These are phyloP conservation scores for Strigamia crassipes DNA, from an alignment of 2,888 invertebrate species.

Conservation along the genomic window DNA sequence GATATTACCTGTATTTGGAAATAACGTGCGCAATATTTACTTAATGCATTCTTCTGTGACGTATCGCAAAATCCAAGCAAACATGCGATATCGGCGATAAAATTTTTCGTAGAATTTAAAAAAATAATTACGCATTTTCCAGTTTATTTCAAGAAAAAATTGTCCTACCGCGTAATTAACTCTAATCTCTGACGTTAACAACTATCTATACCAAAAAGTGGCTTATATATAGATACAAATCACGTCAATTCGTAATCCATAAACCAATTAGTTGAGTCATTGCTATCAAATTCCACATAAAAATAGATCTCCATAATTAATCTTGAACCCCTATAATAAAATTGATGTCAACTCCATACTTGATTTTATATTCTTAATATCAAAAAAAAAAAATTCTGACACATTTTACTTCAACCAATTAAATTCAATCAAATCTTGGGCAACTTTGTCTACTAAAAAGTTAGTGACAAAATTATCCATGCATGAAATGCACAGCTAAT, in stretches of 20 bases:
- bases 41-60: background rate
- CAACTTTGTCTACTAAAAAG: background rate
- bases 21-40: background rate
- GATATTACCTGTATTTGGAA: too few species aligned
- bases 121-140: background rate
- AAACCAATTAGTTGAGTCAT: background rate
- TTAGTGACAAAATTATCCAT: background rate
- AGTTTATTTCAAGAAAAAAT: background rate
- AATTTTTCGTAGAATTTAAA: background rate
- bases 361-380: background rate
- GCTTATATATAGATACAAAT: background rate
- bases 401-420: too few species aligned
- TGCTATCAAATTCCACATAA: background rate
- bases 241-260: background rate
- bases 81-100: background rate
- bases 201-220: background rate
- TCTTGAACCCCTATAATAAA: background rate
- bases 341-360: background rate
- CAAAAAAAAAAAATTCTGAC: background rate
- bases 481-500: background rate
- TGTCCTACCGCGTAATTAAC: background rate
- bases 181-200: background rate
- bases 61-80: background rate
- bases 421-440: too few species aligned
- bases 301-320: background rate